Evolutionary conservation across 2,113 vertebrate species (phyloP).

Genomic region (Rana temporaria): DNA sequence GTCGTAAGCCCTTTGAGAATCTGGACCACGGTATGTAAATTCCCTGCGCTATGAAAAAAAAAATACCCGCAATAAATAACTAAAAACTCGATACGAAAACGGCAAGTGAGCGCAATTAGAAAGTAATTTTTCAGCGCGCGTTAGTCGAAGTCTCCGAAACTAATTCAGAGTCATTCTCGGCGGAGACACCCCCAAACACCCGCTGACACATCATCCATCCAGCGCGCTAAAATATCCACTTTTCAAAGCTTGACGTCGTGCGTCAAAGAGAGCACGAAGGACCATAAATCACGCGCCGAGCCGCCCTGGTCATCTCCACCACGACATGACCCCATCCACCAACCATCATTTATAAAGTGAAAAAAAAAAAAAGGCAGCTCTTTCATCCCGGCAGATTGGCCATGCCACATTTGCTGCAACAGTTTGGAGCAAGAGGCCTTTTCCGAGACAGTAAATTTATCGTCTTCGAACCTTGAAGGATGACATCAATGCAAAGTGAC

Average conservation of each 20-base stretch:
- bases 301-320: slow-evolving; percentile 65
- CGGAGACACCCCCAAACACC: slow-evolving; percentile 46
- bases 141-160: background rate
- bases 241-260: slow-evolving; percentile 59
- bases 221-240: slow-evolving; percentile 56
- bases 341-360: slow-evolving; percentile 68
- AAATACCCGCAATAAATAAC: no score
- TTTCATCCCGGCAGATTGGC: slow-evolving; percentile 66
- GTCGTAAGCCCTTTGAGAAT: no score
- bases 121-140: no score
- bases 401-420: slow-evolving; percentile 68
- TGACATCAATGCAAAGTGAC: slow-evolving; percentile 79
- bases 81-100: no score
- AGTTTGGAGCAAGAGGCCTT: slow-evolving; percentile 65
- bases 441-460: slow-evolving; percentile 74
- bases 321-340: slow-evolving; percentile 63
- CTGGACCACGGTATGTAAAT: no score
- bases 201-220: slow-evolving; percentile 57
- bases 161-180: slow-evolving; percentile 20
- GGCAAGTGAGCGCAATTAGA: no score
- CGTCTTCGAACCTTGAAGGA: slow-evolving; percentile 75
- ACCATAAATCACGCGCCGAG: slow-evolving; percentile 67
- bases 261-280: slow-evolving; percentile 58
- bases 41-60: no score
- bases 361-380: slow-evolving; percentile 42